phyloP scores from a whole-genome alignment of 2,113 vertebrate genomes.

The Protomyctophum bolini region DNA sequence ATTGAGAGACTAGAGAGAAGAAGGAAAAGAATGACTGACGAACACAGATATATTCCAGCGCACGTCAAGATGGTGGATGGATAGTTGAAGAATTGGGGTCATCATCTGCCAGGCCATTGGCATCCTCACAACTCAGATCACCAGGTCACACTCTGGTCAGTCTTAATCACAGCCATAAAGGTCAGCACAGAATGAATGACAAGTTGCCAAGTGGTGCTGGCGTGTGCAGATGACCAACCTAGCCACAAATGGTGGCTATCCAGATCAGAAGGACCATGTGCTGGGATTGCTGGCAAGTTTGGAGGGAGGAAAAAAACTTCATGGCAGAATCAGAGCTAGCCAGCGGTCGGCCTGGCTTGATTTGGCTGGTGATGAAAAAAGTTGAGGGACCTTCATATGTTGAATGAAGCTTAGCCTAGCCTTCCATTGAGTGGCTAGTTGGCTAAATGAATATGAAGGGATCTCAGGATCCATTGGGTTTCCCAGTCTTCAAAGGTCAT shows the following conservation, averaged over 20 bases:
- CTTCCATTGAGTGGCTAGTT: neutral
- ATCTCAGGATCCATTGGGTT: conserved; percentile 15
- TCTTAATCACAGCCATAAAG: conserved; percentile 23
- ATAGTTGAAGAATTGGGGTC: neutral
- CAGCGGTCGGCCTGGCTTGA: neutral
- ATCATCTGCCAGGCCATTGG: neutral
- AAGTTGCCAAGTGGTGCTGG: conserved; percentile 14
- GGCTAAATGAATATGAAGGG: conserved; percentile 18
- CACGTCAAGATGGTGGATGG: conserved; percentile 7
- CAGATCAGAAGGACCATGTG: conserved; percentile 9
- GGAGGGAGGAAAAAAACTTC: neutral
- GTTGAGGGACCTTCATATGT: neutral
- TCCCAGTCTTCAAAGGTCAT: conserved; percentile 5
- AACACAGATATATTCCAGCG: conserved; percentile 17
- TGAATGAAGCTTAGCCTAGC: neutral
- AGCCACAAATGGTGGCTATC: neutral
- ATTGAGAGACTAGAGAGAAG: too few relatives aligned
- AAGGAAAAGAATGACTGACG: too few relatives aligned
- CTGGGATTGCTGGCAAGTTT: conserved; percentile 11
- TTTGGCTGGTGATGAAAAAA: neutral
- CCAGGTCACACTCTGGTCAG: conserved; percentile 1
- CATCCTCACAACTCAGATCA: neutral
- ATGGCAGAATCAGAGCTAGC: neutral
- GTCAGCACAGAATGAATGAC: conserved; percentile 27
- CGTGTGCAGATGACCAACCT: neutral